Evolutionary conservation across 2,888 invertebrate genomes (phyloP).

Genomic region (Hirtodrosophila trivittata): DNA sequence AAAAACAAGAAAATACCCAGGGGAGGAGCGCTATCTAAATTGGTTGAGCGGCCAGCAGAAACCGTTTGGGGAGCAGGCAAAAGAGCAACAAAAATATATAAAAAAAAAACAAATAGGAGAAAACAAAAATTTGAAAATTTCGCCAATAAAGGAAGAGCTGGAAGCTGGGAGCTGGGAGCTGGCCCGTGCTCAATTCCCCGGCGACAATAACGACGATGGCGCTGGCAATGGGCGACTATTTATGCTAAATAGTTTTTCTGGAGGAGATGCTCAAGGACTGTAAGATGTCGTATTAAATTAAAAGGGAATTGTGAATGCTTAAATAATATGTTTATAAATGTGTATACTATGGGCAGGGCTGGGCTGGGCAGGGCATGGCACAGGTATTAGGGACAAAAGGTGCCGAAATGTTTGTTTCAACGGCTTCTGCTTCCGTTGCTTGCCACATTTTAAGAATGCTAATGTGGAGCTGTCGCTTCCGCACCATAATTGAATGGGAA

Average conservation of each 20-base stretch:
- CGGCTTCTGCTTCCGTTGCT: slow-evolving; percentile 68
- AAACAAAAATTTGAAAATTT: slow-evolving; percentile 42
- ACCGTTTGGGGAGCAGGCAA: slow-evolving; percentile 49
- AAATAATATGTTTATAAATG: slow-evolving; percentile 68
- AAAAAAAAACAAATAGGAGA: slow-evolving; percentile 1
- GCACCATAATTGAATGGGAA: slow-evolving; percentile 75
- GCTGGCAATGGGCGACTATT: slow-evolving; percentile 61
- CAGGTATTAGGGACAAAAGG: slow-evolving; percentile 35
- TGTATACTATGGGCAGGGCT: slow-evolving; percentile 23
- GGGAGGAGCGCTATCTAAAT: slow-evolving; percentile 66
- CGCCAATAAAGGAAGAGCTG: slow-evolving; percentile 14
- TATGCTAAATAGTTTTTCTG: slow-evolving; percentile 75
- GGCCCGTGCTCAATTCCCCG: slow-evolving; percentile 45
- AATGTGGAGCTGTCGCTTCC: slow-evolving; percentile 63
- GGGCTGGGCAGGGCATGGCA: no score
- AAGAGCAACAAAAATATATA: slow-evolving; percentile 8
- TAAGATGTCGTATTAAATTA: slow-evolving; percentile 68
- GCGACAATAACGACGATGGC: slow-evolving; percentile 43
- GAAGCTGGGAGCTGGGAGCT: neutral
- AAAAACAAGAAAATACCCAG: slow-evolving; percentile 43
- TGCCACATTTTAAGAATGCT: slow-evolving; percentile 66
- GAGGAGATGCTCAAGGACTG: slow-evolving; percentile 5
- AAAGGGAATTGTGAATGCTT: slow-evolving; percentile 70
- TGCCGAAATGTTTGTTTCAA: slow-evolving; percentile 71
- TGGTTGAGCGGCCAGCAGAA: slow-evolving; percentile 45